These are phyloP conservation scores for Erannis defoliaria DNA, from an alignment of 2,888 invertebrate genomes.

Conservation along the genomic window DNA sequence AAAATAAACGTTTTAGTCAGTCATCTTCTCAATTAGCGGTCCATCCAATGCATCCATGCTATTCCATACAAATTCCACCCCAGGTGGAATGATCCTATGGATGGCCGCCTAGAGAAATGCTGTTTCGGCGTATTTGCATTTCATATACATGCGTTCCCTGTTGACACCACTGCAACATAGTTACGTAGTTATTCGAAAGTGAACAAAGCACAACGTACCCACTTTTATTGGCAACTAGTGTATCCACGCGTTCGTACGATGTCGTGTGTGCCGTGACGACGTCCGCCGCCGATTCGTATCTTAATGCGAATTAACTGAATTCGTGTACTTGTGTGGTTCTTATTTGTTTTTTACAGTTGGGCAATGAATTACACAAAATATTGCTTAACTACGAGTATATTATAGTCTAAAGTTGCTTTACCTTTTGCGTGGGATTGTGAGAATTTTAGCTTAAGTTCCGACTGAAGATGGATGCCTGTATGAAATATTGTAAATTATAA, in stretches of 20 bases:
- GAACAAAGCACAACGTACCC: slow-evolving; percentile 60
- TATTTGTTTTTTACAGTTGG: slow-evolving; percentile 76
- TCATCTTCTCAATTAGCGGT: too few relatives aligned
- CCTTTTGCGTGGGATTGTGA: slow-evolving; percentile 87
- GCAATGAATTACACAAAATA: slow-evolving; percentile 81
- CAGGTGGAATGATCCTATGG: too few relatives aligned
- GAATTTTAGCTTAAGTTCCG: slow-evolving; percentile 87
- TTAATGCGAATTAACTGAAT: slow-evolving; percentile 75
- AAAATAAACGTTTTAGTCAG: too few relatives aligned
- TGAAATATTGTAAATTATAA: slow-evolving; percentile 88
- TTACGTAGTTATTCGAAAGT: slow-evolving; percentile 54
- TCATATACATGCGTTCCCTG: slow-evolving; percentile 3
- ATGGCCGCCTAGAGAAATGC: not conserved
- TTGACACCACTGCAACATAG: slow-evolving; percentile 23
- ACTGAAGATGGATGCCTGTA: slow-evolving; percentile 87
- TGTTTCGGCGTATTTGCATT: not conserved
- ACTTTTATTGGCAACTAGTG: slow-evolving; percentile 58
- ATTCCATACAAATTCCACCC: too few relatives aligned
- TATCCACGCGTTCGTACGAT: slow-evolving; percentile 44
- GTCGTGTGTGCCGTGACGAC: slow-evolving; percentile 52
- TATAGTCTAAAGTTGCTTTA: slow-evolving; percentile 88
- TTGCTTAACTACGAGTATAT: slow-evolving; percentile 81
- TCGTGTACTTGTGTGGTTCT: slow-evolving; percentile 73
- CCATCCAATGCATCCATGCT: too few relatives aligned
- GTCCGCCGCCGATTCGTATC: slow-evolving; percentile 61